Base-by-base conservation (phyloP, 2,888 invertebrate species). In the Enchytraeus crypticus region DNA sequence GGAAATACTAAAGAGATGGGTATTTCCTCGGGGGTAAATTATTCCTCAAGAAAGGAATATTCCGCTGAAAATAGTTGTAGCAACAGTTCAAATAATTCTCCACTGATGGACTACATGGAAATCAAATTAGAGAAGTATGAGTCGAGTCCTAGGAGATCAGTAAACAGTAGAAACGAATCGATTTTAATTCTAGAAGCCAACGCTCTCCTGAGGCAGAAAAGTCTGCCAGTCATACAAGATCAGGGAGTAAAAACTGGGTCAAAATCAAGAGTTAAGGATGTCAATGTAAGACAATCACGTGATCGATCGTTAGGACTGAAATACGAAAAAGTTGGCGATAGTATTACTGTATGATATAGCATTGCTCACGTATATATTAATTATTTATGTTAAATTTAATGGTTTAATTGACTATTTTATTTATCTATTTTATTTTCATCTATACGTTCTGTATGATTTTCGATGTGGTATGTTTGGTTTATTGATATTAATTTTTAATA, bases 71-170 rank as follows among this genome's bases (percentile, higher is more conserved):
- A 18, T 11, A 14, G 38, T 49, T 14, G 14, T 21, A 21, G 49
- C n/a, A 49, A 21, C n/a, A 49, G 49, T 49, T 21, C 11, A 8
- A 49, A 23, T 21, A 8, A 23, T 21, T 21, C n/a, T 21, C 38
- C 38, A 18, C 38, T 38, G 8, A 84, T 84, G 63, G 86, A 86
- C 70, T 83, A 85, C 78, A 75, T 85, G 53, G 85, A 86, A 58
- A 69, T 76, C 33, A 74, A 76, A 60, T 67, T 72, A 51, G 72
- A 75, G 54, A 71, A 71, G 62, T 71, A 71, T 53, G 73, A 74
- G 57, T 72, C 73, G 57, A 74, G 73, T 65, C 74, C 73, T 3
- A 64, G 32, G 61, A 66, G 68, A 11, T n/a, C n/a, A n/a, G 38
- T 38, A 18, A 11, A 18, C 38, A 18, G 38, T 11, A 38, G 11